phyloP scores from a whole-genome alignment of 2,797 vertebrate genomes.

The Pelodytes ibericus region DNA sequence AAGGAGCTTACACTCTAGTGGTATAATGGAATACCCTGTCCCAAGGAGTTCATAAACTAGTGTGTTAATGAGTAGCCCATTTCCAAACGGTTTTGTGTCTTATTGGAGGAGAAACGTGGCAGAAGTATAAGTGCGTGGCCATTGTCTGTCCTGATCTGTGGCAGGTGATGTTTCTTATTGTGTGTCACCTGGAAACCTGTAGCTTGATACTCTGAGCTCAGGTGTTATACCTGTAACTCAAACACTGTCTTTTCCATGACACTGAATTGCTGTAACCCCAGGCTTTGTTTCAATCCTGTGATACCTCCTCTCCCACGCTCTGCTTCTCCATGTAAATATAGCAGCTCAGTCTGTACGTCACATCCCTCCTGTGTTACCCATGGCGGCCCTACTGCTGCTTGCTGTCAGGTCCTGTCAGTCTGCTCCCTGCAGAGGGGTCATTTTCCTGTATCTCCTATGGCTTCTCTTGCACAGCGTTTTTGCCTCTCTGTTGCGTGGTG shows the following conservation, averaged over 20 bases:
- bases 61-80: no score
- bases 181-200: background rate
- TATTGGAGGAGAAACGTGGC: no score
- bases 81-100: no score
- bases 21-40: background rate
- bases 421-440: no score
- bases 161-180: background rate
- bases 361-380: no score
- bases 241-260: constrained; percentile 27
- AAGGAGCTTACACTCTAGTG: background rate
- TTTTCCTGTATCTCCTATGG: no score
- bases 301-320: background rate
- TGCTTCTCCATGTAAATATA: background rate
- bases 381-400: no score
- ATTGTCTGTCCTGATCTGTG: background rate
- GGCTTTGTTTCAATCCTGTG: background rate
- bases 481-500: no score
- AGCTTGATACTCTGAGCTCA: background rate
- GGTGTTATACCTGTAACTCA: background rate
- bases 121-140: no score
- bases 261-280: background rate
- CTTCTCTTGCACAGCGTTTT: no score
- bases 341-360: no score
- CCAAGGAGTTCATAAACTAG: background rate
- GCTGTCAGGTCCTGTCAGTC: background rate